Evolutionary conservation across 2,888 invertebrate species (phyloP), one percentile per base, ranked within the genome.

Genomic region (Rhorus exstirpatorius): DNA sequence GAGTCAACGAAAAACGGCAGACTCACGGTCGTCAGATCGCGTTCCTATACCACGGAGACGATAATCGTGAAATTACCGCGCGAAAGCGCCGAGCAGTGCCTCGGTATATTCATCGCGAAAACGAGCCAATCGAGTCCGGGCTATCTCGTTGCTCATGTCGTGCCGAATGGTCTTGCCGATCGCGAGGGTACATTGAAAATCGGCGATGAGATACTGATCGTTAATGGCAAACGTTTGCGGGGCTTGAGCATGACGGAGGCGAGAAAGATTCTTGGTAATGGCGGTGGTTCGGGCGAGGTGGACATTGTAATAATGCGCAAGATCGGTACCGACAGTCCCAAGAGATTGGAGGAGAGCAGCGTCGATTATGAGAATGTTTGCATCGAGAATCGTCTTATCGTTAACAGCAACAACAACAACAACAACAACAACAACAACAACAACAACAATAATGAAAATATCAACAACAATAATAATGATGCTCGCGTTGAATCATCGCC

Each of bases 61-160:
- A 92, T 92, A 83, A 90, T 93, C 4, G 95, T 95, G 4, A 94
- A 94, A 87, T 94, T 96, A 82, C 91, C 93, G 3, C 94, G 95
- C 86, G 94, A 94, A 77, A 94, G 93, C 79, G 94, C 94, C 2
- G 93, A 94, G 41, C 95, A 96, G 89, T 96, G 96, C 90, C 92
- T 96, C 55, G 96, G 96, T 4, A 96, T 96, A 90, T 95, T 95
- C 88, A 96, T 96, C 79, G 95, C 96, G 2, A 96, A 95, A 92
- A 95, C 95, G 83, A 93, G 95, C 14, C 91, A 92, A 55, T 90
- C 90, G 1, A 91, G 87, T 82, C 93, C 94, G 1, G 95, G 95
- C 74, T 96, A 96, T 90, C 93, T 96, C 80, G 95, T 96, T 1
- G 96, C 96, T 24, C 95, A 96, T 89, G 95, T 96, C 2, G 95